Conservation (phyloP, 2,113 vertebrate genomes). For the Charina bottae region DNA sequence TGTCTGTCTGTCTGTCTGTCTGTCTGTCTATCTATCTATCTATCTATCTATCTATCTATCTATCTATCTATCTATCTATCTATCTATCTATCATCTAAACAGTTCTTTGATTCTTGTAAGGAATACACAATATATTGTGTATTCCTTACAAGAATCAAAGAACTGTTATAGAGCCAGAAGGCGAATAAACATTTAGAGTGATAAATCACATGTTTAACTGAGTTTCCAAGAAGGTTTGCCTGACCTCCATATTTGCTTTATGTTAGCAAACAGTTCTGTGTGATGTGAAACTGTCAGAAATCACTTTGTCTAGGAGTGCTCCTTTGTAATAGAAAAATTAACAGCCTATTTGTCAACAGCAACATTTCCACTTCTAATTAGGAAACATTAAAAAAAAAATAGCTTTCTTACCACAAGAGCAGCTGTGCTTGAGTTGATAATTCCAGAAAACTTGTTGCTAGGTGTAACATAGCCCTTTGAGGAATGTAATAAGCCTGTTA, state of each 20-base stretch:
- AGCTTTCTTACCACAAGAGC: neutral
- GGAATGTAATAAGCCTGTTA: conserved; percentile 65
- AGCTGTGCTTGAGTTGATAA: conserved; percentile 36
- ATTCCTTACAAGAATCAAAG: neutral
- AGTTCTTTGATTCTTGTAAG: too few species aligned
- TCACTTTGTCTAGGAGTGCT: neutral
- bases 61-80: too few species aligned
- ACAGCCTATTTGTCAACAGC: neutral
- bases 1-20: too few species aligned
- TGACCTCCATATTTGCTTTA: neutral
- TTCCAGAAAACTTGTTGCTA: conserved; percentile 56
- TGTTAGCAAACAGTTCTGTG: neutral
- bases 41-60: too few species aligned
- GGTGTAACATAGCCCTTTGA: conserved; percentile 65
- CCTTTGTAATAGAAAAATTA: neutral
- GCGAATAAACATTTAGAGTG: neutral
- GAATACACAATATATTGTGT: too few species aligned
- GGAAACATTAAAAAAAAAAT: neutral
- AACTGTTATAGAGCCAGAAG: neutral
- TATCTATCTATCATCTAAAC: too few species aligned
- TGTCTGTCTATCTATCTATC: too few species aligned
- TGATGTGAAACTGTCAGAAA: neutral
- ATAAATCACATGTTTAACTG: neutral
- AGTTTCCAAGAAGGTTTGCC: neutral
- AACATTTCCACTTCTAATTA: conserved; percentile 8